Evolutionary conservation across 2,797 vertebrate genomes (phyloP), one percentile per base, ranked within the genome.

Genomic region (Staurois parvus): DNA sequence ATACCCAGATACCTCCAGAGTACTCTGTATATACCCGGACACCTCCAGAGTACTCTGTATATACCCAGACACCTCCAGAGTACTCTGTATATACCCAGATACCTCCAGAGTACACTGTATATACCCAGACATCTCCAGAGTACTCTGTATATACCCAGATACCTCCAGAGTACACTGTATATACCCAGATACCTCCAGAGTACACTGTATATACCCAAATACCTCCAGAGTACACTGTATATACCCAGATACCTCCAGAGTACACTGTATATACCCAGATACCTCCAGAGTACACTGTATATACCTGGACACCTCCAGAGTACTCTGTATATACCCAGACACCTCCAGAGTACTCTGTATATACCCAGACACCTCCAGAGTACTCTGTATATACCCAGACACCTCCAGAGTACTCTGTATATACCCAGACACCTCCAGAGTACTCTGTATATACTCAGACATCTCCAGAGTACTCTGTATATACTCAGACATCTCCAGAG

Each of bases 331-430:
- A 67, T 67, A n/a, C 64, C 12, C n/a, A 11, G 64, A 9, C 64
- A 26, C n/a, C n/a, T 52, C 17, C 48, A 52, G 15, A 52, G 2
- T 52, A 52, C 48, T 19, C 13, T 1, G 2, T 42, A 42, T 17
- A 7, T 10, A 97, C 97, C 95, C 29, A 7, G 12, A 40, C 34
- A n/a, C 1, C 34, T 72, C 17, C 3, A 19, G 42, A 29, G 40
- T 29, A 26, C 17, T 28, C 9, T 26, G 2, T n/a, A 45, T 11
- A 28, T 13, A 13, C 4, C 6, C 10, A 15, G 15, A 15, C 26
- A 74, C 29, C 17, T 34, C 17, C 17, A 52, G 48, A 52, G 15
- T 17, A 52, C 45, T 17, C 13, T 48, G 2, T 15, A 48, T 48
- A 15, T 48, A 3, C 1, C 2, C 28, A 15, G 10, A 24, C 17